Conservation (phyloP, 2,888 invertebrate species). For the Mesochorus sp. region DNA sequence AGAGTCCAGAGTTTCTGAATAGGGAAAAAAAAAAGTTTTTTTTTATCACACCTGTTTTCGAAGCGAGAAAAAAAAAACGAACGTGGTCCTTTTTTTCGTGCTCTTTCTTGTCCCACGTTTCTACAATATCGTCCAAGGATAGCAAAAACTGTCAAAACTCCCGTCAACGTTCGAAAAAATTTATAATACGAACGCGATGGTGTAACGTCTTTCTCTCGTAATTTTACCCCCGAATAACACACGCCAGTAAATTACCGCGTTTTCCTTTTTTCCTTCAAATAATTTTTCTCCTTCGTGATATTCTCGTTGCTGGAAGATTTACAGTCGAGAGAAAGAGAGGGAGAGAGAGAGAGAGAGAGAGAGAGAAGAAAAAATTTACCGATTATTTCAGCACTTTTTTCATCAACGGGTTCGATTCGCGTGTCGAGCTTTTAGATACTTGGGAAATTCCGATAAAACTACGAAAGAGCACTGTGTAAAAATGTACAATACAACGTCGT, state of each 20-base stretch:
- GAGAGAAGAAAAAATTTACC: no score
- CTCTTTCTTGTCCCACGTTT: no score
- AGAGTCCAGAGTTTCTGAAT: neutral
- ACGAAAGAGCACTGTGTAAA: conserved; percentile 24
- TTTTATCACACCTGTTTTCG: conserved; percentile 7
- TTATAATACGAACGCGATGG: conserved; percentile 2
- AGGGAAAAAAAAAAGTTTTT: neutral
- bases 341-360: no score
- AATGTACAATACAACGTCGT: conserved; percentile 24
- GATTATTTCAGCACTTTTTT: neutral
- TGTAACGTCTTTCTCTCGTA: neutral
- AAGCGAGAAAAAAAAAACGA: no score
- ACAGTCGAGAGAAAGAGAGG: no score
- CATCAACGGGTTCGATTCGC: neutral
- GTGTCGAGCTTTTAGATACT: neutral
- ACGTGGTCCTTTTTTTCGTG: no score
- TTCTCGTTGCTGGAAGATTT: no score
- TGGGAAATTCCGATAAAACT: conserved; percentile 18
- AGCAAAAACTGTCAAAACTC: conserved; percentile 2
- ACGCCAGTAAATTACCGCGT: neutral
- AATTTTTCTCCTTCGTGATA: no score
- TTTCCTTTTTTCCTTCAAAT: neutral
- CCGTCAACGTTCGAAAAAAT: conserved; percentile 10
- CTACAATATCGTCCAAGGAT: neutral
- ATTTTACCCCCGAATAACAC: neutral